Conservation (phyloP, 2,113 vertebrate genomes). For the Poicephalus meyeri region DNA sequence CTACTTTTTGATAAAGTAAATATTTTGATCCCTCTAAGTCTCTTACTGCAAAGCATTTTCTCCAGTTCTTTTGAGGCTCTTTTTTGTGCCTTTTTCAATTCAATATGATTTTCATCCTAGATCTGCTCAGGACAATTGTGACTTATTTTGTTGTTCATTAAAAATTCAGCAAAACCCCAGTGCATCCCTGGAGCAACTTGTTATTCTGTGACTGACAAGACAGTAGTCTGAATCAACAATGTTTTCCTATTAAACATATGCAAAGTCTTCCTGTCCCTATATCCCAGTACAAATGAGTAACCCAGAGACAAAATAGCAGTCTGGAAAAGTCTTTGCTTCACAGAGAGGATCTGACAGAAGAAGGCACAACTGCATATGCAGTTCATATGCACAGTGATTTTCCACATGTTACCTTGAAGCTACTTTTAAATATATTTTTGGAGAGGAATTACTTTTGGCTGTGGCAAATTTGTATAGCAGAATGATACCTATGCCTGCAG, state of each 20-base stretch:
- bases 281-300: not conserved
- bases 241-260: not conserved
- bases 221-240: not conserved
- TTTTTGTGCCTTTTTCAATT: not conserved
- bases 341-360: not conserved
- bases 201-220: not conserved
- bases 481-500: not conserved
- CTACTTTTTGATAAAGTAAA: not conserved
- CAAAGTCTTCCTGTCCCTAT: not conserved
- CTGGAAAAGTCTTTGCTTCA: not conserved
- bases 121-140: not conserved
- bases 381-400: not conserved
- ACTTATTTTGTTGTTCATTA: not conserved
- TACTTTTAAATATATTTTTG: not conserved
- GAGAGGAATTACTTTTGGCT: not conserved
- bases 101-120: not conserved
- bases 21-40: not conserved
- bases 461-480: not conserved
- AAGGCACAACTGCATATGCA: not conserved
- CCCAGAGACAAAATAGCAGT: not conserved
- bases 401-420: not conserved
- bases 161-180: not conserved
- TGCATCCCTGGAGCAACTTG: not conserved
- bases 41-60: not conserved
- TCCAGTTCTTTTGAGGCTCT: not conserved